Conservation (phyloP, 2,797 vertebrate species). For the Pipistrellus pipistrellus region DNA sequence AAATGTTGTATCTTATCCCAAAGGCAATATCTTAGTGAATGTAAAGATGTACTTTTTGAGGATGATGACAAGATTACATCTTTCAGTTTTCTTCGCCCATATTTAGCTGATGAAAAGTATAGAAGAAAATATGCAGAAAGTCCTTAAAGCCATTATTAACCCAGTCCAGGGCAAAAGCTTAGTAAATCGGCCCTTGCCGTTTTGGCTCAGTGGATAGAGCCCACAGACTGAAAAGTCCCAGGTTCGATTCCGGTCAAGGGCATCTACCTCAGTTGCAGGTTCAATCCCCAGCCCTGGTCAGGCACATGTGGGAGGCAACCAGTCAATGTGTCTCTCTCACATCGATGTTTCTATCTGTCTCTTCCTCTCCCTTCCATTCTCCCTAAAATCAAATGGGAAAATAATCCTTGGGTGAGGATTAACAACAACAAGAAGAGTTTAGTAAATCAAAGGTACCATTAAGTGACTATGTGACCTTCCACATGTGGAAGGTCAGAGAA, state of each 20-base stretch:
- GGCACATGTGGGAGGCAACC: too few relatives aligned
- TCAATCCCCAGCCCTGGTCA: too few relatives aligned
- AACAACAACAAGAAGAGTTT: neutral
- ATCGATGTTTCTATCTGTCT: too few relatives aligned
- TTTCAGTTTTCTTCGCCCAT: neutral
- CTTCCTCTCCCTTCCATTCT: too few relatives aligned
- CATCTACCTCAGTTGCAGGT: too few relatives aligned
- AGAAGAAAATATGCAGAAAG: conserved; percentile 10
- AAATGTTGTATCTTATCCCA: conserved; percentile 14
- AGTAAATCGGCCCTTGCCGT: neutral
- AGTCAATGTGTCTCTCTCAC: too few relatives aligned
- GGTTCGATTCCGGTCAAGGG: too few relatives aligned
- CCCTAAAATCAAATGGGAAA: too few relatives aligned
- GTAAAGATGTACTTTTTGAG: conserved; percentile 29
- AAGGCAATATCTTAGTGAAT: conserved; percentile 24
- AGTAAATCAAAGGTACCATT: neutral
- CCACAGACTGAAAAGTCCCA: too few relatives aligned
- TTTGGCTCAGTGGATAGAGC: too few relatives aligned
- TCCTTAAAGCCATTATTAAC: neutral
- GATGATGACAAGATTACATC: conserved; percentile 24
- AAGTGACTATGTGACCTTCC: neutral
- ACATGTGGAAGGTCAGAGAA: neutral
- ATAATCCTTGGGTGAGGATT: too few relatives aligned
- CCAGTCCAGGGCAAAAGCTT: neutral
- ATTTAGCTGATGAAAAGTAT: conserved; percentile 11